These are phyloP conservation scores for Stegana nigrithorax DNA, from an alignment of 2,888 invertebrate genomes.

Conservation along the genomic window DNA sequence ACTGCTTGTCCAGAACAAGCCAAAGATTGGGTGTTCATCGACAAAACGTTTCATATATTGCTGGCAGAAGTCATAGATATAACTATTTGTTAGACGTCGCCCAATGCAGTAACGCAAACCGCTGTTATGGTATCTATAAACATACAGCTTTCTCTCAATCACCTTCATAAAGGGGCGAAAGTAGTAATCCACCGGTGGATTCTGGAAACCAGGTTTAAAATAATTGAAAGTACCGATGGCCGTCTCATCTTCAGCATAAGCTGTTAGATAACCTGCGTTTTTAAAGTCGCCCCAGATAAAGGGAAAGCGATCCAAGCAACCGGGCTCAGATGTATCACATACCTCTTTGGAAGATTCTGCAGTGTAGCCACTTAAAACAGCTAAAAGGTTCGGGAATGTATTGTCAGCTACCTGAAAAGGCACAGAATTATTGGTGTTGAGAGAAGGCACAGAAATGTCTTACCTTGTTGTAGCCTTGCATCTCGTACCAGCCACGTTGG, in stretches of 20 bases:
- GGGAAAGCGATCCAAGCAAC: slow-evolving; percentile 75
- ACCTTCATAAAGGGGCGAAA: slow-evolving; percentile 78
- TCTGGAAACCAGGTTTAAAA: slow-evolving; percentile 75
- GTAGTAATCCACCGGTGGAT: slow-evolving; percentile 83
- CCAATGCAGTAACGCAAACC: slow-evolving; percentile 73
- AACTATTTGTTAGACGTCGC: slow-evolving; percentile 72
- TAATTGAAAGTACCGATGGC: slow-evolving; percentile 77
- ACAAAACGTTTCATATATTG: slow-evolving; percentile 75
- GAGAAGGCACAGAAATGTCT: slow-evolving; percentile 54
- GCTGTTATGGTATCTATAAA: slow-evolving; percentile 67
- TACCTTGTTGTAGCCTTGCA: slow-evolving; percentile 7
- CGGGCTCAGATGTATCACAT: slow-evolving; percentile 68
- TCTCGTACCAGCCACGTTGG: neutral
- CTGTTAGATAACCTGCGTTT: slow-evolving; percentile 77
- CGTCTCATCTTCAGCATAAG: slow-evolving; percentile 81
- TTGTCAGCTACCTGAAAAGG: slow-evolving; percentile 79
- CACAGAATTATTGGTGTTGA: neutral
- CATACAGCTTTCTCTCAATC: slow-evolving; percentile 70
- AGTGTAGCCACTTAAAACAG: slow-evolving; percentile 77
- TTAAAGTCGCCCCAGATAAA: slow-evolving; percentile 82
- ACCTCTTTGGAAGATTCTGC: slow-evolving; percentile 66
- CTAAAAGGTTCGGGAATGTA: slow-evolving; percentile 87
- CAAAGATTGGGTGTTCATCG: slow-evolving; percentile 74
- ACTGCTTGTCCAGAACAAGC: slow-evolving; percentile 82
- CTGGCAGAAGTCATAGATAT: slow-evolving; percentile 75